These are phyloP conservation scores for Xenopus petersii DNA, from an alignment of 2,797 vertebrate genomes.

Conservation along the genomic window DNA sequence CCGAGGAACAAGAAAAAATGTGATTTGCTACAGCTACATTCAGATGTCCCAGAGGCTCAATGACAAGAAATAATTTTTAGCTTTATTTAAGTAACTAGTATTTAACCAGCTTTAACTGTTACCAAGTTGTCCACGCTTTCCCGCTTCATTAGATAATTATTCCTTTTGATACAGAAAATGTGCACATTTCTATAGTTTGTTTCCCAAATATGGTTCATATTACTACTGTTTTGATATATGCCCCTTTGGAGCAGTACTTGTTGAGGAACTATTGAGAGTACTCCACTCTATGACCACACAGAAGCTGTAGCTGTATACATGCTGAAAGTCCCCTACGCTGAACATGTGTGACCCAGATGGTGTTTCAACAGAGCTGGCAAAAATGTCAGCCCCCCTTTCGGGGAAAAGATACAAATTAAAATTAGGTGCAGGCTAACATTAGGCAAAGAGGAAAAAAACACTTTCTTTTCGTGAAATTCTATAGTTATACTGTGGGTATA, in stretches of 20 bases:
- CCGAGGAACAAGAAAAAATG: no score
- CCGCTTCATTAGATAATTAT: no score
- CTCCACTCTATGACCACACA: conserved; percentile 20
- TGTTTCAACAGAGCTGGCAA: conserved; percentile 9
- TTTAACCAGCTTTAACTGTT: no score
- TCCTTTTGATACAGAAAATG: no score
- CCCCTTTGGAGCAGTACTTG: conserved; percentile 4
- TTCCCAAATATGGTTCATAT: background rate
- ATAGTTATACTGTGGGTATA: background rate
- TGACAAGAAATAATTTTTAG: no score
- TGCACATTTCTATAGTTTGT: no score
- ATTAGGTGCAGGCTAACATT: background rate
- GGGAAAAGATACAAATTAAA: conserved; percentile 5
- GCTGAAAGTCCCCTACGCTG: background rate
- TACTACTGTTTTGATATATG: conserved; percentile 1
- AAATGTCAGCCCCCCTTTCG: conserved; percentile 3
- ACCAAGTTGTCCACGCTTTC: no score
- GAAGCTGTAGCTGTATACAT: conserved; percentile 10
- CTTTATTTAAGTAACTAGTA: no score
- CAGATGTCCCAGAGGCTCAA: no score
- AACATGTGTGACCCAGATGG: conserved; percentile 38
- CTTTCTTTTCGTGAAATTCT: background rate
- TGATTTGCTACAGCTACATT: no score
- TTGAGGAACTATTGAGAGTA: background rate
- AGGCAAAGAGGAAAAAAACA: conserved; percentile 8